A percentile compares a stretch with the other conserved stretches of the same genome.
These are phyloP conservation scores for Mastacembelus armatus DNA, from an alignment of 2,797 vertebrate species.

Conservation along the genomic window DNA sequence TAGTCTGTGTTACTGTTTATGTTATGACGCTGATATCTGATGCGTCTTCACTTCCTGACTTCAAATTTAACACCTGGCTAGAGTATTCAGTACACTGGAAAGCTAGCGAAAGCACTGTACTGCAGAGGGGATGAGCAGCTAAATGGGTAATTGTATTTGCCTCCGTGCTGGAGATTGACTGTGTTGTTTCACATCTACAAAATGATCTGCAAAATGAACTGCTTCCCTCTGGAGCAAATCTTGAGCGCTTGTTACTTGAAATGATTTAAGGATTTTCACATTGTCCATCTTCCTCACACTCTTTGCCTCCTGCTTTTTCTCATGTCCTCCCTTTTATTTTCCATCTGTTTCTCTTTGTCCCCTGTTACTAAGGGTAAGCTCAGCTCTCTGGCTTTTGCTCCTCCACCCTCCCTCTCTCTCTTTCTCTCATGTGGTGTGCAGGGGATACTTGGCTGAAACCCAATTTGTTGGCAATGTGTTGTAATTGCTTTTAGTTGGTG, in stretches of 20 bases:
- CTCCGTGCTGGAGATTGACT: conserved; percentile 21
- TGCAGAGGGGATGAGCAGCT: conserved; percentile 20
- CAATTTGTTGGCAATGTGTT: conserved; percentile 64
- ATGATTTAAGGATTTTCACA: conserved; percentile 54
- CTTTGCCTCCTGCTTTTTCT: conserved; percentile 24
- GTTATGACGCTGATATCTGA: not conserved
- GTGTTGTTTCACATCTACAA: conserved; percentile 30
- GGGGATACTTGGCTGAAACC: conserved; percentile 65
- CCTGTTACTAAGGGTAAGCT: conserved; percentile 27
- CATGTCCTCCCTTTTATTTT: conserved; percentile 16
- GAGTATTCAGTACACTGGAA: conserved; percentile 1
- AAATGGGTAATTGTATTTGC: conserved; percentile 30
- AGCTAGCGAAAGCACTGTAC: not conserved
- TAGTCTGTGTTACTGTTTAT: not conserved
- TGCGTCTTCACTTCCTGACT: not conserved
- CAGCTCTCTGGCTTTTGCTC: conserved; percentile 22
- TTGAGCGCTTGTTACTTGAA: conserved; percentile 49
- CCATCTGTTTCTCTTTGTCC: conserved; percentile 58
- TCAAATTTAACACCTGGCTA: conserved; percentile 8
- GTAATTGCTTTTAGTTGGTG: conserved; percentile 76
- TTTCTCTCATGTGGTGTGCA: conserved; percentile 26
- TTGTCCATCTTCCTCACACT: conserved; percentile 46
- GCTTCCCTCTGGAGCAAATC: conserved; percentile 18
- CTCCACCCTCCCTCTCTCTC: conserved; percentile 8
- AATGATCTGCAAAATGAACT: conserved; percentile 19